phyloP scores from a whole-genome alignment of 2,888 invertebrate genomes.

The Netelia inedita region DNA sequence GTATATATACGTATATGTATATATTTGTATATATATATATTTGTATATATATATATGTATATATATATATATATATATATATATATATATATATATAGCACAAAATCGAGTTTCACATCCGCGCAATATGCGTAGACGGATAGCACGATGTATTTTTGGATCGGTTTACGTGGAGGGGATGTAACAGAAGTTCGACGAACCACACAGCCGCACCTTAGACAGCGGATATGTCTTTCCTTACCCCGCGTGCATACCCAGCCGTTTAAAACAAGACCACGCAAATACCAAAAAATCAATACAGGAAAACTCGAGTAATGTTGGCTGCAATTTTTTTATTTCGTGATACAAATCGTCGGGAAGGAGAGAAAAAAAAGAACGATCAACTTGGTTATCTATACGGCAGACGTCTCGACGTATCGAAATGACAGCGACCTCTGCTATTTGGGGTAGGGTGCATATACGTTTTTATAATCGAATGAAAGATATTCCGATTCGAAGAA shows the following conservation, averaged over 20 bases:
- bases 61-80: no score
- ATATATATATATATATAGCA: not conserved
- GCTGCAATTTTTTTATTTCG: not conserved
- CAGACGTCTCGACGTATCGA: not conserved
- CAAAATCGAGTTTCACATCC: constrained; percentile 18
- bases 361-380: not conserved
- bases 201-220: constrained; percentile 6
- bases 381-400: not conserved
- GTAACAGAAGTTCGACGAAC: constrained; percentile 37
- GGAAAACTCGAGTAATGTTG: constrained; percentile 58
- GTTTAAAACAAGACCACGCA: constrained; percentile 23
- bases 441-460: not conserved
- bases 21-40: no score
- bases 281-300: constrained; percentile 50
- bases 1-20: not conserved
- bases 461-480: not conserved
- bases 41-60: no score
- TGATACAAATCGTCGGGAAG: not conserved
- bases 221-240: constrained; percentile 15
- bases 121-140: constrained; percentile 24
- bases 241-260: constrained; percentile 1
- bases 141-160: constrained; percentile 43
- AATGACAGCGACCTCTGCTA: not conserved
- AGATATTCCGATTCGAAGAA: not conserved
- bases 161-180: not conserved